phyloP scores from a whole-genome alignment of 2,888 invertebrate genomes.

The Ophion costatus region DNA sequence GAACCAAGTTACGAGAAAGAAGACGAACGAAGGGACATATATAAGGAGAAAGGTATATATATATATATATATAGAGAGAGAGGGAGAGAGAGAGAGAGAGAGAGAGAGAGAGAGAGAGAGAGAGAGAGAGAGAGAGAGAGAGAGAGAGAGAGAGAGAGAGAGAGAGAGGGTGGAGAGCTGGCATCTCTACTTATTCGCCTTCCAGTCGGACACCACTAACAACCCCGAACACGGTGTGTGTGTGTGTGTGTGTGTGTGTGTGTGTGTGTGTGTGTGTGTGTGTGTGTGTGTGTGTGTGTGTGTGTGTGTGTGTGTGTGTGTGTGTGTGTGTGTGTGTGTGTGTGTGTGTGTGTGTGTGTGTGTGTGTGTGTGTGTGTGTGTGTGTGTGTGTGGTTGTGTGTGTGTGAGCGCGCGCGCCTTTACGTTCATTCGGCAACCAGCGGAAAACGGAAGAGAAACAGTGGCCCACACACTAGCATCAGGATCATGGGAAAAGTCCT shows the following conservation, averaged over 20 bases:
- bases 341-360: too few species aligned
- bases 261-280: too few species aligned
- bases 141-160: slow-evolving; percentile 14
- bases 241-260: too few species aligned
- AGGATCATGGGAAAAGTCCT: background rate
- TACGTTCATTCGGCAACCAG: background rate
- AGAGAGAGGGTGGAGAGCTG: slow-evolving; percentile 11
- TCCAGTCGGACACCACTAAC: slow-evolving; percentile 37
- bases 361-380: slow-evolving; percentile 11
- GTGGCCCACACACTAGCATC: slow-evolving; percentile 24
- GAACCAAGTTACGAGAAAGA: slow-evolving; percentile 11
- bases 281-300: too few species aligned
- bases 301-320: too few species aligned
- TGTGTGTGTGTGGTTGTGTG: too few species aligned
- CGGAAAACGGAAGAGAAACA: slow-evolving; percentile 34
- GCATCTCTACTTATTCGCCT: slow-evolving; percentile 10
- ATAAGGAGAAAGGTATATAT: background rate
- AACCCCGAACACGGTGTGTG: slow-evolving; percentile 6
- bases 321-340: too few species aligned
- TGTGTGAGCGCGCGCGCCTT: too few species aligned
- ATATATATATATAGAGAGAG: background rate
- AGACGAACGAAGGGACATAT: slow-evolving; percentile 3
- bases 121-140: slow-evolving; percentile 15
- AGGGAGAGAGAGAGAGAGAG: slow-evolving; percentile 13
- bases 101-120: slow-evolving; percentile 14